Base-by-base conservation (phyloP, 2,888 invertebrate genomes). In the Sesia bembeciformis region DNA sequence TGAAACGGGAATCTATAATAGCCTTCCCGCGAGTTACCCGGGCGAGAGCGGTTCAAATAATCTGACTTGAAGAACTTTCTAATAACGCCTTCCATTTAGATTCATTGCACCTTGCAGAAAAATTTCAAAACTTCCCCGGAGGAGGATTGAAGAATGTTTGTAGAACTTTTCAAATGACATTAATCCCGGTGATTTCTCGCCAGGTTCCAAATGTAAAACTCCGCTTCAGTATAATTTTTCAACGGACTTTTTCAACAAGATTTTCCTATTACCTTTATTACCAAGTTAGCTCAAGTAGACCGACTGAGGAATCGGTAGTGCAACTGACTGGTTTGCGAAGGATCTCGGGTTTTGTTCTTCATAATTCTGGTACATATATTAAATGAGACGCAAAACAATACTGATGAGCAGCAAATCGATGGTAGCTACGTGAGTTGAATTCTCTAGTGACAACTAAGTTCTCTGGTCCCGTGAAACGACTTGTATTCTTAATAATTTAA, bases 71-170 rank as follows among this genome's bases (percentile, higher is more conserved):
- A 74, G 74, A 82, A 84, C 74, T 84, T 83, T 78, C 78, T 81
- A 82, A 84, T 83, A 84, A 81, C 78, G 68, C 68, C 68, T 58
- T 69, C 70, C 70, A 67, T 72, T 75, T 77, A 81, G 80, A 85
- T 84, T 81, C 78, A 84, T 82, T 81, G 83, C 83, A 79, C 74
- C 76, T 81, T 74, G 76, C 73, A 76, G 80, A 81, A 81, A 76
- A 75, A 69, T 74, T 76, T 77, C 65, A 67, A 72, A 80, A 79
- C 70, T 82, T 78, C 59, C 63, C 58, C 60, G 62, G 23, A 23
- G 55, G 62, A 62, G 66, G 68, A 70, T 77, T 73, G 65, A 70
- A 68, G 70, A 70, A 77, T 78, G 76, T 80, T 82, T 76, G 73
- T 67, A 58, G 61, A 78, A 82, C 74, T 82, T 81, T 75, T 62